Conservation (phyloP, 1,140 invertebrate genomes). For the Hyles vespertilio region DNA sequence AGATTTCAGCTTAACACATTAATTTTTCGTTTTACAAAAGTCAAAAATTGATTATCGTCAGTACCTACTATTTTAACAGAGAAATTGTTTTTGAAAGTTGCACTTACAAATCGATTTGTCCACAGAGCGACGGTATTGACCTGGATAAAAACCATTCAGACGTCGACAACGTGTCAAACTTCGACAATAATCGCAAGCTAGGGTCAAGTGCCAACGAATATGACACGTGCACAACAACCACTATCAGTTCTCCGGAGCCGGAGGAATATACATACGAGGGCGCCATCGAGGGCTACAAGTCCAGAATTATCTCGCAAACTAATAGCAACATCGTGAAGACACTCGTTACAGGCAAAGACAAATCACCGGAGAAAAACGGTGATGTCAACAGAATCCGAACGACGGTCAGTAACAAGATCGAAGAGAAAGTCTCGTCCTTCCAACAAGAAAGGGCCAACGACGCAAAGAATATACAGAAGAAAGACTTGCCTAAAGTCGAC, state of each 20-base stretch:
- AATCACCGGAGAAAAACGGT: conserved; percentile 66
- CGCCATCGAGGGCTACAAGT: conserved; percentile 89
- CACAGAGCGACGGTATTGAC: conserved; percentile 81
- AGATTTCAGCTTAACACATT: no score
- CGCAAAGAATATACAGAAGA: conserved; percentile 69
- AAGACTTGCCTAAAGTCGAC: conserved; percentile 85
- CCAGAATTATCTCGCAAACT: conserved; percentile 77
- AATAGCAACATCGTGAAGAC: conserved; percentile 69
- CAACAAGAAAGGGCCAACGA: conserved; percentile 66
- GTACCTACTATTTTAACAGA: no score
- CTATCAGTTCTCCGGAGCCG: conserved; percentile 78
- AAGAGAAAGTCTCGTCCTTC: conserved; percentile 74
- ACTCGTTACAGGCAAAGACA: conserved; percentile 63
- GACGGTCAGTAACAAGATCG: conserved; percentile 71
- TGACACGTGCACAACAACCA: conserved; percentile 78
- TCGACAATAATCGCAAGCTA: conserved; percentile 67
- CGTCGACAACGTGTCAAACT: conserved; percentile 74
- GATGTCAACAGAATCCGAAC: conserved; percentile 69
- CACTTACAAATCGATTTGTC: conserved; percentile 23
- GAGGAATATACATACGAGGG: conserved; percentile 92
- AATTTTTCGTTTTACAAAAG: no score
- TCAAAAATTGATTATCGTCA: no score
- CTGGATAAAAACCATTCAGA: conserved; percentile 81
- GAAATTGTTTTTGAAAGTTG: no score
- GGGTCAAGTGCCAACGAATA: conserved; percentile 77